Percentiles rank a stretch among this genome's conserved stretches.
These are phyloP conservation scores for Balaeniceps rex DNA, from an alignment of 2,113 vertebrate species.

Conservation along the genomic window DNA sequence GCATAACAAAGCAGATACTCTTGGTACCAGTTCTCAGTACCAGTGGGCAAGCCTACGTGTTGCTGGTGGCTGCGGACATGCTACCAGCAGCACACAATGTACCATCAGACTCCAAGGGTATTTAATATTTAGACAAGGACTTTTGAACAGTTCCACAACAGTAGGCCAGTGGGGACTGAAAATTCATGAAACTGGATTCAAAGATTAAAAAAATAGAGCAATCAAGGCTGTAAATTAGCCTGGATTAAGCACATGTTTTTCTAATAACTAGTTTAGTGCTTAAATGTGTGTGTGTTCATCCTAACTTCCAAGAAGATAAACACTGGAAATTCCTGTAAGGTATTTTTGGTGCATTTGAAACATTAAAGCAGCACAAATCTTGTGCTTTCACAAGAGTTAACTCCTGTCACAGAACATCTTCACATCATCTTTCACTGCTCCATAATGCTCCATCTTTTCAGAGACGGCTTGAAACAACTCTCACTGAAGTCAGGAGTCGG, in stretches of 20 bases:
- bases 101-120: background rate
- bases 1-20: background rate
- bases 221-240: background rate
- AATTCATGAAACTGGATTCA: background rate
- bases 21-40: background rate
- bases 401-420: background rate
- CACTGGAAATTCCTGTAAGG: background rate
- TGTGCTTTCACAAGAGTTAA: too few species aligned
- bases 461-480: background rate
- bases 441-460: background rate
- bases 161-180: background rate
- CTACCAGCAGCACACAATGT: background rate
- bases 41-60: too few species aligned
- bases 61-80: background rate
- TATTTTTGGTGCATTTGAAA: background rate
- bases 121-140: slow-evolving; percentile 52
- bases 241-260: background rate
- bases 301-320: background rate
- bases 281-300: background rate
- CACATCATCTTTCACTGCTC: background rate
- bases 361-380: too few species aligned
- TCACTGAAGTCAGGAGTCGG: background rate
- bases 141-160: background rate
- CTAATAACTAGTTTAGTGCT: background rate
- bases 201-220: background rate